Percentiles rank a stretch among this genome's conserved stretches.
Conservation (phyloP, 2,888 invertebrate species). For the Camptogramma bilineatum region DNA sequence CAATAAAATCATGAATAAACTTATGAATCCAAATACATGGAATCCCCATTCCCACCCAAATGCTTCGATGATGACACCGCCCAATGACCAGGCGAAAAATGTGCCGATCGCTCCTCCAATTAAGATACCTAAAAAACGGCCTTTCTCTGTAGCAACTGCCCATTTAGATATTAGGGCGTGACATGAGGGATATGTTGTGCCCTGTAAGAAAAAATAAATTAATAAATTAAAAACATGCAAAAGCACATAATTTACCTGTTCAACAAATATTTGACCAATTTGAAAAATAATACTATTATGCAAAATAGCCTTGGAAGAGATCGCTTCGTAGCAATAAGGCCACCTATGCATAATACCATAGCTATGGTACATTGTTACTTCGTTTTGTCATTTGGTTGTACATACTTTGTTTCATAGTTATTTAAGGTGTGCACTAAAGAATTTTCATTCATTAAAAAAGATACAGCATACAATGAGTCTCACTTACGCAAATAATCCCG, state of each 20-base stretch:
- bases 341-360: too few species aligned
- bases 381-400: too few species aligned
- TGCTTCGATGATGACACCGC: constrained; percentile 61
- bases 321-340: too few species aligned
- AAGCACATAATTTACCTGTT: too few species aligned
- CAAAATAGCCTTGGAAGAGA: too few species aligned
- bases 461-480: too few species aligned
- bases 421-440: too few species aligned
- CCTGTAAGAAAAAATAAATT: constrained; percentile 51
- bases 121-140: constrained; percentile 75
- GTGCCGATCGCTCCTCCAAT: constrained; percentile 78
- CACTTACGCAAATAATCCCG: constrained; percentile 82
- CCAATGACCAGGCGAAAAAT: constrained; percentile 53
- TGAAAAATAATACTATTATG: too few species aligned
- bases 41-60: constrained; percentile 86
- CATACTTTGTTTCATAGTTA: too few species aligned
- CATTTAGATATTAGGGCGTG: constrained; percentile 85
- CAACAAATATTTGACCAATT: too few species aligned
- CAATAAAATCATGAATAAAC: constrained; percentile 53
- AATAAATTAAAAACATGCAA: background rate
- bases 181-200: constrained; percentile 78
- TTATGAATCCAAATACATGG: constrained; percentile 78
- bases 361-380: too few species aligned
- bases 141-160: constrained; percentile 86
- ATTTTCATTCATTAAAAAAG: too few species aligned